Evolutionary conservation across 2,797 vertebrate genomes (phyloP).

Genomic region (Psittacula derbiana): DNA sequence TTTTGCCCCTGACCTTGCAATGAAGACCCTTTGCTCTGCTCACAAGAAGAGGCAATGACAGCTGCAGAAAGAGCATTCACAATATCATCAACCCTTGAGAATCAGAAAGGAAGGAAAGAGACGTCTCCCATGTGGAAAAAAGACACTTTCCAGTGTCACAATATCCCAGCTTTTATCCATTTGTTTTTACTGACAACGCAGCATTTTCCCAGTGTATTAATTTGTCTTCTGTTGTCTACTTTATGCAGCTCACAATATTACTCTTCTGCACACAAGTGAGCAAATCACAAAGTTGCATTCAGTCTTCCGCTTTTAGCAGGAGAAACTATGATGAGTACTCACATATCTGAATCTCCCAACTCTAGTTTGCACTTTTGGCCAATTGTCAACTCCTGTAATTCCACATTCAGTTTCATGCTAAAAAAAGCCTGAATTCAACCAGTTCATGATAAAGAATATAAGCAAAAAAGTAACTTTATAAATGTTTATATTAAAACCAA

Average conservation of each 20-base stretch:
- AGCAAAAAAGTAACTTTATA: background rate
- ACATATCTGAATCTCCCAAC: background rate
- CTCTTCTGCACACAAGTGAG: background rate
- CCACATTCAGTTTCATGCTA: background rate
- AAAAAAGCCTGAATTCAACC: background rate
- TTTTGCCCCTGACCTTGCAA: background rate
- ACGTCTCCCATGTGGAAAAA: background rate
- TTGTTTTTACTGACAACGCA: background rate
- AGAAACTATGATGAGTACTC: background rate
- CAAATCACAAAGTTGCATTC: background rate
- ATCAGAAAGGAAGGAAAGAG: background rate
- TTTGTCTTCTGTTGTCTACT: background rate
- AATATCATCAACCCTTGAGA: background rate
- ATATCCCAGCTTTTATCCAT: background rate
- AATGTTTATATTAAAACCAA: background rate
- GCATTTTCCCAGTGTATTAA: background rate
- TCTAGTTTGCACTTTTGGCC: background rate
- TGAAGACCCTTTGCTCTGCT: background rate
- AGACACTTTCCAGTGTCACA: fast-evolving
- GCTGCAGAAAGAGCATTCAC: background rate
- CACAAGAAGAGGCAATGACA: background rate
- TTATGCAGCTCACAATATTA: background rate
- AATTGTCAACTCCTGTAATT: background rate
- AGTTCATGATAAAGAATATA: background rate
- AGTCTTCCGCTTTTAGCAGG: background rate